These are phyloP conservation scores for Stictocephala bisonia DNA, from an alignment of 2,888 invertebrate genomes.

Conservation along the genomic window DNA sequence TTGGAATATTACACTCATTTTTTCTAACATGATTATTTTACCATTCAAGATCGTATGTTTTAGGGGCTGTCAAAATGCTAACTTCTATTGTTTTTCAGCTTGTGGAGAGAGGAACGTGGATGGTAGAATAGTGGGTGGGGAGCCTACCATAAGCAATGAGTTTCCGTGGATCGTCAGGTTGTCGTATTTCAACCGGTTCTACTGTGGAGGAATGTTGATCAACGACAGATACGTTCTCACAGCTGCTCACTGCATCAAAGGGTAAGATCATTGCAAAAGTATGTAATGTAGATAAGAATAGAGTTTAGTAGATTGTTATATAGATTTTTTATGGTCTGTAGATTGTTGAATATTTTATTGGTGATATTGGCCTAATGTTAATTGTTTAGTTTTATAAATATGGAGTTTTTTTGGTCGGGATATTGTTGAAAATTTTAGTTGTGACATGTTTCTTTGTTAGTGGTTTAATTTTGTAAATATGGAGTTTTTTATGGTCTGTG, in stretches of 20 bases:
- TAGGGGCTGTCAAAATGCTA: not conserved
- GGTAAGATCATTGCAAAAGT: slow-evolving; percentile 69
- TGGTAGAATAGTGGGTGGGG: slow-evolving; percentile 85
- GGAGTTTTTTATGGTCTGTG: too few species aligned
- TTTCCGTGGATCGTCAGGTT: slow-evolving; percentile 92
- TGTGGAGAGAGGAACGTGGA: slow-evolving; percentile 87
- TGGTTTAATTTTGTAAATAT: too few species aligned
- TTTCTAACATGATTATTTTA: not conserved
- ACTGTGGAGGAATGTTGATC: slow-evolving; percentile 89
- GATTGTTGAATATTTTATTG: too few species aligned
- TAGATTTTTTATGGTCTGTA: too few species aligned
- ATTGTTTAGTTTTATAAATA: too few species aligned
- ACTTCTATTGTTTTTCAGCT: slow-evolving; percentile 67
- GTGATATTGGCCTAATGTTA: too few species aligned
- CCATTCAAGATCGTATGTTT: not conserved
- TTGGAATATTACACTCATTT: too few species aligned
- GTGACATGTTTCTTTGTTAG: too few species aligned
- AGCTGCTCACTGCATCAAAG: slow-evolving; percentile 91
- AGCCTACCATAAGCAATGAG: slow-evolving; percentile 79
- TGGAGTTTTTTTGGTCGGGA: too few species aligned
- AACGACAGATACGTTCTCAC: slow-evolving; percentile 90
- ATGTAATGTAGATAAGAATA: not conserved
- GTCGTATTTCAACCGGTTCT: slow-evolving; percentile 88
- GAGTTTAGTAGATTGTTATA: too few species aligned
- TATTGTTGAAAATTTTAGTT: too few species aligned